Conservation (phyloP, 2,797 vertebrate species). For the Valencia hispanica region DNA sequence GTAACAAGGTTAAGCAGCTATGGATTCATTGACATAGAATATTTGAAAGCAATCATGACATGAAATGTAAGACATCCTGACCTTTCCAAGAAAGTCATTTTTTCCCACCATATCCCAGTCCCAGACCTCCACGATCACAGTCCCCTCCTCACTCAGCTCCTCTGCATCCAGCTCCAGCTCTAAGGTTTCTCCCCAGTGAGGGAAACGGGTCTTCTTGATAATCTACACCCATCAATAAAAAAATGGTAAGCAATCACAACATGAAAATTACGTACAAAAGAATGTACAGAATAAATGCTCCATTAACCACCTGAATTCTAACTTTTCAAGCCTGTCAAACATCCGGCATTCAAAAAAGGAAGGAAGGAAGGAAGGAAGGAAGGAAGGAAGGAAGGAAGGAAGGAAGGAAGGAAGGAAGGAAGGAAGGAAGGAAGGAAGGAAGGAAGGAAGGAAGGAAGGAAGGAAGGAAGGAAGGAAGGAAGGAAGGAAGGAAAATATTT, state of each 20-base stretch:
- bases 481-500: no score
- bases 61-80: slow-evolving; percentile 54
- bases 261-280: no score
- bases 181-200: slow-evolving; percentile 89
- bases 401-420: neutral
- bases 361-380: no score
- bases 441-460: no score
- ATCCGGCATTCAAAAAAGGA: neutral
- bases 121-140: slow-evolving; percentile 89
- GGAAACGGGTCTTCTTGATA: slow-evolving; percentile 93
- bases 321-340: neutral
- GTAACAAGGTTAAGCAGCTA: neutral
- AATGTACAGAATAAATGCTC: neutral
- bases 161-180: slow-evolving; percentile 81
- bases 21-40: neutral
- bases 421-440: no score
- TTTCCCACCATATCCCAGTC: slow-evolving; percentile 97
- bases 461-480: no score
- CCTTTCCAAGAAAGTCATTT: slow-evolving; percentile 92
- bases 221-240: slow-evolving; percentile 73
- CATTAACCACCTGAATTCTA: no score
- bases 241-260: neutral
- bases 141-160: slow-evolving; percentile 65
- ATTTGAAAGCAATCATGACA: neutral
- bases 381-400: neutral